Evolutionary conservation across 2,888 invertebrate genomes (phyloP).

Genomic region (Junonia oenone): DNA sequence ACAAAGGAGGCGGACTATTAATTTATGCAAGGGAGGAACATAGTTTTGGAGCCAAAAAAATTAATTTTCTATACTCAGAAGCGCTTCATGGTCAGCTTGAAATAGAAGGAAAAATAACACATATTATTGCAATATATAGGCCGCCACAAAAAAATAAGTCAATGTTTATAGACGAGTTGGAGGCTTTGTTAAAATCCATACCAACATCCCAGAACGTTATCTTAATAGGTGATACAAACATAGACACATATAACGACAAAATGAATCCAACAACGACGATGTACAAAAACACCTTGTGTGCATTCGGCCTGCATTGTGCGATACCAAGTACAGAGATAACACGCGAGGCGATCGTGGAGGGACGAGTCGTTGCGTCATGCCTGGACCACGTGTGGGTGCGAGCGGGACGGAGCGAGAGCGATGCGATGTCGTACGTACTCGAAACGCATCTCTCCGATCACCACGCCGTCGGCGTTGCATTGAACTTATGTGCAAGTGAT

Average conservation of each 20-base stretch:
- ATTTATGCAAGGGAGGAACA: background rate
- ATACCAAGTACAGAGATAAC: constrained; percentile 8
- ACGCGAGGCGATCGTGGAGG: constrained; percentile 9
- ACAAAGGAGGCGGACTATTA: background rate
- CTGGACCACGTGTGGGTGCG: constrained; percentile 13
- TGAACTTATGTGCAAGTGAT: background rate
- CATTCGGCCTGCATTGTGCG: constrained; percentile 2
- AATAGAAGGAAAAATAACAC: background rate
- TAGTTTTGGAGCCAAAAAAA: background rate
- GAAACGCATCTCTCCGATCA: constrained; percentile 11
- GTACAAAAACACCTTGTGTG: constrained; percentile 12
- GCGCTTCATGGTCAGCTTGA: background rate
- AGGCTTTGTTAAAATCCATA: background rate
- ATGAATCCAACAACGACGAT: background rate
- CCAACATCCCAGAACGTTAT: background rate
- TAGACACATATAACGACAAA: background rate
- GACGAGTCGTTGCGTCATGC: background rate
- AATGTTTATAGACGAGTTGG: background rate
- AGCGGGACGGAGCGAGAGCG: background rate
- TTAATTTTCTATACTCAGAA: background rate
- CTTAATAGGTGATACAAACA: constrained; percentile 4
- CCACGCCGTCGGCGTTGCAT: background rate
- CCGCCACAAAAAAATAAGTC: constrained; percentile 9
- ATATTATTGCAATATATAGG: constrained; percentile 17
- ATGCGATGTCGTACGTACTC: background rate